Evolutionary conservation across 2,113 vertebrate species (phyloP).

Genomic region (Percopsis transmontana): DNA sequence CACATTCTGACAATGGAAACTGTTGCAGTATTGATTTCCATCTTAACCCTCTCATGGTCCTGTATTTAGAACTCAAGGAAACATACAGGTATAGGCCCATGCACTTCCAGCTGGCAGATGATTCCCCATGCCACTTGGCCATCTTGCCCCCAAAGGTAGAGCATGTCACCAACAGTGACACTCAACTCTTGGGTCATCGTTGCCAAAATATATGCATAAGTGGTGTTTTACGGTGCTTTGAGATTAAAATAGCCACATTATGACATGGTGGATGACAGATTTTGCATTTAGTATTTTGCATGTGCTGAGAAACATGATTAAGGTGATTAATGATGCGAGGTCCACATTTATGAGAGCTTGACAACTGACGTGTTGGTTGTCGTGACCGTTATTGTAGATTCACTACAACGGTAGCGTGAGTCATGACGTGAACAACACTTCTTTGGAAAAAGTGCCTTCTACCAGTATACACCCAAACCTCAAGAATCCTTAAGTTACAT

Average conservation of each 20-base stretch:
- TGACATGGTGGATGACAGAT: too few relatives aligned
- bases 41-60: not conserved
- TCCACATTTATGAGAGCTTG: slow-evolving; percentile 32
- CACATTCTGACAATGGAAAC: slow-evolving; percentile 16
- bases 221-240: not conserved
- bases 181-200: too few relatives aligned
- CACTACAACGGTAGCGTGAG: slow-evolving; percentile 30
- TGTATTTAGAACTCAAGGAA: not conserved
- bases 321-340: not conserved
- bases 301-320: too few relatives aligned
- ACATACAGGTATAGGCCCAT: too few relatives aligned
- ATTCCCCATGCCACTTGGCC: too few relatives aligned
- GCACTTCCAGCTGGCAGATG: too few relatives aligned
- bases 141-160: too few relatives aligned
- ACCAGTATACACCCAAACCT: slow-evolving; percentile 42
- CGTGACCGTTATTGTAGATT: slow-evolving; percentile 28
- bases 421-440: slow-evolving; percentile 22
- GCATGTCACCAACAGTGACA: too few relatives aligned
- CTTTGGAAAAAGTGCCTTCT: slow-evolving; percentile 30
- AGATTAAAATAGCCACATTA: not conserved
- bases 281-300: not conserved
- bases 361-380: slow-evolving; percentile 14
- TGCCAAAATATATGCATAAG: not conserved
- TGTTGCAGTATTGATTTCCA: not conserved
- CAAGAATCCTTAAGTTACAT: slow-evolving; percentile 61